phyloP scores from a whole-genome alignment of 2,888 invertebrate genomes.

The Leucoptera coffeella region DNA sequence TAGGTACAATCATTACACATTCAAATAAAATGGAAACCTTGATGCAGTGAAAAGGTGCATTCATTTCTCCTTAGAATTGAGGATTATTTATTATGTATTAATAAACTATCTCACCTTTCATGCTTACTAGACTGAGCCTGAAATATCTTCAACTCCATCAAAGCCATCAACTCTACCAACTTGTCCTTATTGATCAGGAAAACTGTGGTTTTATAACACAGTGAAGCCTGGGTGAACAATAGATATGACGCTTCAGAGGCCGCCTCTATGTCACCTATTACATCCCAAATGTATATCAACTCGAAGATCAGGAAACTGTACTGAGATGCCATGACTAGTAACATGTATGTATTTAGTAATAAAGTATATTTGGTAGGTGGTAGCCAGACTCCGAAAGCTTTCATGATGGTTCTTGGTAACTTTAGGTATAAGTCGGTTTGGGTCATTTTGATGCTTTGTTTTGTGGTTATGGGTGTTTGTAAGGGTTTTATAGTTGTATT shows the following conservation, averaged over 20 bases:
- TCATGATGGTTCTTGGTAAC: constrained; percentile 17
- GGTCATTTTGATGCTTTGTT: constrained; percentile 10
- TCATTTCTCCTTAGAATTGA: no score
- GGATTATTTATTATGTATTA: no score
- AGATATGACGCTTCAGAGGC: constrained; percentile 29
- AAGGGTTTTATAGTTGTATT: background rate
- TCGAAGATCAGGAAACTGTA: constrained; percentile 27
- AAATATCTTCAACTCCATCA: constrained; percentile 20
- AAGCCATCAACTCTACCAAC: constrained; percentile 13
- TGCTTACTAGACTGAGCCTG: constrained; percentile 14
- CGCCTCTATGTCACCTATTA: constrained; percentile 28
- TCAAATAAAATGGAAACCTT: no score
- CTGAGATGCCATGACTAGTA: constrained; percentile 18
- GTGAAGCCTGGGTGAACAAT: constrained; percentile 29
- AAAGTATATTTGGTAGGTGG: constrained; percentile 11
- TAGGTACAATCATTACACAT: no score
- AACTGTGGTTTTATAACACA: constrained; percentile 27
- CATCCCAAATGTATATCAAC: constrained; percentile 21
- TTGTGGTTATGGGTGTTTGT: background rate
- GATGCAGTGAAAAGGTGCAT: no score
- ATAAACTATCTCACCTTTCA: constrained; percentile 15
- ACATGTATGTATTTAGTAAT: constrained; percentile 14
- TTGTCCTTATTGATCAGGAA: constrained; percentile 19
- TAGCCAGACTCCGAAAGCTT: constrained; percentile 23
- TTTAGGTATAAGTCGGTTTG: constrained; percentile 16